Evolutionary conservation across 2,888 invertebrate species (phyloP).

Genomic region (Chloroclysta siterata): DNA sequence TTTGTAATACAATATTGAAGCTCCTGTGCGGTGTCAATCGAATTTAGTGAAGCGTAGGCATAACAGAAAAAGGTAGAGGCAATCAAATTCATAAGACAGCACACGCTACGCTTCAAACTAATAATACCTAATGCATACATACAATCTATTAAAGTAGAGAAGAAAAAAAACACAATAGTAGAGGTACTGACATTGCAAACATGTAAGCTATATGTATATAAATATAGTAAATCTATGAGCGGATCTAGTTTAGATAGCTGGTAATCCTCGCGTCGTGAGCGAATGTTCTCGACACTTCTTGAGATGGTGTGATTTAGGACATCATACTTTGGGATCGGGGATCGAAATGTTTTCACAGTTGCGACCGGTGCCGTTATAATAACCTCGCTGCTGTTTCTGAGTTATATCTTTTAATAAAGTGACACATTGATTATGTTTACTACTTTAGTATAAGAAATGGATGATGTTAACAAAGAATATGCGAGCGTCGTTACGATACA

Average conservation of each 20-base stretch:
- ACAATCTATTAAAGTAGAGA: too few relatives aligned
- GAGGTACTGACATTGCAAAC: too few relatives aligned
- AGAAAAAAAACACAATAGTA: too few relatives aligned
- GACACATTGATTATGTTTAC: neutral
- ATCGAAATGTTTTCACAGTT: constrained; percentile 34
- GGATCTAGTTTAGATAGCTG: constrained; percentile 36
- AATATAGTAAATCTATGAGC: constrained; percentile 46
- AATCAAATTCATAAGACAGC: too few relatives aligned
- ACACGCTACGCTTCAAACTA: too few relatives aligned
- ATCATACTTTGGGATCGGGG: constrained; percentile 41
- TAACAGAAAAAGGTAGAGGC: too few relatives aligned
- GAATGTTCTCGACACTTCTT: constrained; percentile 53
- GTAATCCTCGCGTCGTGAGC: constrained; percentile 48
- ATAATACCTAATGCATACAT: too few relatives aligned
- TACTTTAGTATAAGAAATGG: neutral
- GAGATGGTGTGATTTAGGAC: constrained; percentile 58
- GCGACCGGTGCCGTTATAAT: constrained; percentile 5
- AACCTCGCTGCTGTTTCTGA: constrained; percentile 3
- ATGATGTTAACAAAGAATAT: neutral
- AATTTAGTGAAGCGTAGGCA: too few relatives aligned
- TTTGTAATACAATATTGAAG: too few relatives aligned
- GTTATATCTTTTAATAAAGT: constrained; percentile 6
- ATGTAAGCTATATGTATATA: too few relatives aligned
- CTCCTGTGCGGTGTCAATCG: too few relatives aligned
- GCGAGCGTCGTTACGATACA: neutral